Conservation (phyloP, 2,113 vertebrate species). For the Circaetus gallicus region DNA sequence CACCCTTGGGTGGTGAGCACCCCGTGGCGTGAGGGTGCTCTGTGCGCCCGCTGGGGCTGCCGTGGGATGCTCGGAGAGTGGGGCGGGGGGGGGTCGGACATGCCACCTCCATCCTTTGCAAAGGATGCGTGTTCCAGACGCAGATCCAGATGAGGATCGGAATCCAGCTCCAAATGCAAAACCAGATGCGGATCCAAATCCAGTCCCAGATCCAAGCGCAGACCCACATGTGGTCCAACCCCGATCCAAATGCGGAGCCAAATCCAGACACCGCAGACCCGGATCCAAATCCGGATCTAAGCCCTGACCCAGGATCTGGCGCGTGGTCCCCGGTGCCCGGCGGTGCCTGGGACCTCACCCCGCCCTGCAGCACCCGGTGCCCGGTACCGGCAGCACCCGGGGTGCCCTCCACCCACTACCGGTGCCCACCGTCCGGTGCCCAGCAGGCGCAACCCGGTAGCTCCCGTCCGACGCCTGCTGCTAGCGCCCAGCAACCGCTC, state of each 20-base stretch:
- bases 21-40: neutral
- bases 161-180: neutral
- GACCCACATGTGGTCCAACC: neutral
- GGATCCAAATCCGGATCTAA: neutral
- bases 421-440: neutral
- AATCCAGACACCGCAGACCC: neutral
- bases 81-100: neutral
- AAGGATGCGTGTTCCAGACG: neutral
- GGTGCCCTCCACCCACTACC: neutral
- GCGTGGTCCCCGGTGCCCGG: neutral
- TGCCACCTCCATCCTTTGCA: neutral
- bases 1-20: neutral
- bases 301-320: neutral
- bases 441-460: neutral
- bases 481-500: neutral
- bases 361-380: neutral
- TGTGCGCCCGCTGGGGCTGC: neutral
- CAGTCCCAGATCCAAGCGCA: too few relatives aligned
- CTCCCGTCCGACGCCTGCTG: neutral
- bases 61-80: accelerated
- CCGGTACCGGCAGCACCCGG: neutral
- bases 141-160: neutral
- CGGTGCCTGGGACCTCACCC: neutral
- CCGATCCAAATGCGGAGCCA: neutral
- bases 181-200: neutral